Evolutionary conservation across 2,888 invertebrate genomes (phyloP).

Genomic region (Aphrophora alni): DNA sequence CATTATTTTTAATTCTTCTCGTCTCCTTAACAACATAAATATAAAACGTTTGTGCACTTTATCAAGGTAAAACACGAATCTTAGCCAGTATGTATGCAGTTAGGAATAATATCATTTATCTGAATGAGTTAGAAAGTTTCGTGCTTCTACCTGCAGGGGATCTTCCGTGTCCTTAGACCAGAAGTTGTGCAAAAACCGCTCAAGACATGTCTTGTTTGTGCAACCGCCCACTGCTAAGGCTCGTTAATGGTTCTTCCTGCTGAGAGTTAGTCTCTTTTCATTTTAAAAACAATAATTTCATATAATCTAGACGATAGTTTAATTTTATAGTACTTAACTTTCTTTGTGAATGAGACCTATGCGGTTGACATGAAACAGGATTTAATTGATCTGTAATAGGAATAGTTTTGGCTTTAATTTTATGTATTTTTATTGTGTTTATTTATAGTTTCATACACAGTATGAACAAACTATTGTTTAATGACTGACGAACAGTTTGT

Average conservation of each 20-base stretch:
- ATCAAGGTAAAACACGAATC: neutral
- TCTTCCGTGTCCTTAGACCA: conserved; percentile 9
- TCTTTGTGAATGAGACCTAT: too few species aligned
- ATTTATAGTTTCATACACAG: too few species aligned
- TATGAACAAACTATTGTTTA: too few species aligned
- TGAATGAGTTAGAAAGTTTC: neutral
- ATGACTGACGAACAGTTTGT: too few species aligned
- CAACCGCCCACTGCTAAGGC: neutral
- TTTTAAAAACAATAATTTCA: neutral
- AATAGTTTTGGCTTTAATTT: too few species aligned
- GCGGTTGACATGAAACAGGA: too few species aligned
- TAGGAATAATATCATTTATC: neutral
- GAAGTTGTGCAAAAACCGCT: conserved; percentile 9
- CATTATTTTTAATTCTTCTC: neutral
- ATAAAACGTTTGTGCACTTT: neutral
- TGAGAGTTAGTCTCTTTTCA: neutral
- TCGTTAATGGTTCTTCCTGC: neutral
- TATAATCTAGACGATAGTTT: neutral
- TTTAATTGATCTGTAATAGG: neutral
- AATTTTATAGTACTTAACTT: neutral
- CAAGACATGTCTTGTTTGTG: too few species aligned
- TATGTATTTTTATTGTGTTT: too few species aligned
- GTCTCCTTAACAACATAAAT: neutral
- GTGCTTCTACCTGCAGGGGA: neutral
- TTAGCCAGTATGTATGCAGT: neutral